Conservation (phyloP, 2,113 vertebrate species). For the Empidonax alnorum region DNA sequence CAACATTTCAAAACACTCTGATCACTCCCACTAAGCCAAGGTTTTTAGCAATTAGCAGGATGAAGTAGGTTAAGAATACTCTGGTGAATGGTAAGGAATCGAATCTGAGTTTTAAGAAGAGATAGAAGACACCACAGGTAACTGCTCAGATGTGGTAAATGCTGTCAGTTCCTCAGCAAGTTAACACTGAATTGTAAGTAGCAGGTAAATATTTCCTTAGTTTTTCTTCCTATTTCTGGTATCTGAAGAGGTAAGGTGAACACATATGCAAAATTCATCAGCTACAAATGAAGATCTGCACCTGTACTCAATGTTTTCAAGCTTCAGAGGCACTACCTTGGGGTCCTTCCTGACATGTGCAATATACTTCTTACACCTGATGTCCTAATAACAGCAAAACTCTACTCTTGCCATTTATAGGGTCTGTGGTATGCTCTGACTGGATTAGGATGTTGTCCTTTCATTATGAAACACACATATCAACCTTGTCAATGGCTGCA, state of each 20-base stretch:
- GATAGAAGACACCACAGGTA: neutral
- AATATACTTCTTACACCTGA: neutral
- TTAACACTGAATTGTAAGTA: neutral
- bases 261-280: neutral
- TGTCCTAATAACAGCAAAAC: neutral
- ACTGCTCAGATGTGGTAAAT: neutral
- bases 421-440: neutral
- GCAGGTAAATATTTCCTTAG: neutral
- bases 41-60: neutral
- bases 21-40: neutral
- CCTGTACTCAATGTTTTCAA: neutral
- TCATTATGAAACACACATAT: neutral
- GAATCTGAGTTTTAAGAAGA: neutral
- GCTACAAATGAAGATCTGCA: neutral
- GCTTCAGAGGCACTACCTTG: neutral
- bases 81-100: neutral
- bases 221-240: neutral
- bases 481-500: neutral
- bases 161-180: neutral
- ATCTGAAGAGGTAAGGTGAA: neutral
- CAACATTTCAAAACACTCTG: neutral
- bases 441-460: neutral
- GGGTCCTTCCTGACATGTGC: neutral
- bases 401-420: rapidly evolving
- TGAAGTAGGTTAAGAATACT: neutral